A percentile compares a stretch with the other conserved stretches of the same genome.
Conservation (phyloP, 2,797 vertebrate species). For the Melanogrammus aeglefinus region DNA sequence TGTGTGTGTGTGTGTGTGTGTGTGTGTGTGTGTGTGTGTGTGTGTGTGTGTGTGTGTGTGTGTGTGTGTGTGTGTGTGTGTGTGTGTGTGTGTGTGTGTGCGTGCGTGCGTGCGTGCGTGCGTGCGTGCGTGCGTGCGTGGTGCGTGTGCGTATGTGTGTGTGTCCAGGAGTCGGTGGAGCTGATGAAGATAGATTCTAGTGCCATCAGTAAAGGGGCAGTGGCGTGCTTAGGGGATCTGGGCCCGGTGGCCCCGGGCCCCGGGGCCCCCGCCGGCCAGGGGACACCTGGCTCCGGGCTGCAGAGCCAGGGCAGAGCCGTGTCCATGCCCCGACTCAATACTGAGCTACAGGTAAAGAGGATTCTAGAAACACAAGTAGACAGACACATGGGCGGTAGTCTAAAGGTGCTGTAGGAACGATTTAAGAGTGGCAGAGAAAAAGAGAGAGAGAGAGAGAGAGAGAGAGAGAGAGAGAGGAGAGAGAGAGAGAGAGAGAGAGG, state of each 20-base stretch:
- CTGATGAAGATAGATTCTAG: slow-evolving; percentile 84
- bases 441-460: slow-evolving; percentile 4
- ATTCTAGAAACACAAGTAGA: background rate
- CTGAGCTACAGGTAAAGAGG: slow-evolving; percentile 83
- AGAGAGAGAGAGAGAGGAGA: background rate
- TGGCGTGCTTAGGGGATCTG: slow-evolving; percentile 34
- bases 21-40: slow-evolving; percentile 5
- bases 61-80: slow-evolving; percentile 12
- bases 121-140: slow-evolving; percentile 4
- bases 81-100: slow-evolving; percentile 11
- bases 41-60: slow-evolving; percentile 8
- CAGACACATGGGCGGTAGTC: background rate
- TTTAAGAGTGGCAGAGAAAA: background rate
- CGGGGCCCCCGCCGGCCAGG: background rate
- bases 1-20: slow-evolving; percentile 8
- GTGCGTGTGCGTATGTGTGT: slow-evolving; percentile 14
- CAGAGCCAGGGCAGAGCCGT: slow-evolving; percentile 88
- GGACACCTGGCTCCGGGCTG: slow-evolving; percentile 69
- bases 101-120: slow-evolving; percentile 4
- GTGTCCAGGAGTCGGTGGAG: slow-evolving; percentile 80
- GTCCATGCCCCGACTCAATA: slow-evolving; percentile 90
- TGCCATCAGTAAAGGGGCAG: slow-evolving; percentile 63
- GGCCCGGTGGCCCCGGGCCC: background rate
- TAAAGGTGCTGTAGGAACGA: background rate
- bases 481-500: no score